Evolutionary conservation across 2,888 invertebrate species (phyloP).

Genomic region (Acleris literana): DNA sequence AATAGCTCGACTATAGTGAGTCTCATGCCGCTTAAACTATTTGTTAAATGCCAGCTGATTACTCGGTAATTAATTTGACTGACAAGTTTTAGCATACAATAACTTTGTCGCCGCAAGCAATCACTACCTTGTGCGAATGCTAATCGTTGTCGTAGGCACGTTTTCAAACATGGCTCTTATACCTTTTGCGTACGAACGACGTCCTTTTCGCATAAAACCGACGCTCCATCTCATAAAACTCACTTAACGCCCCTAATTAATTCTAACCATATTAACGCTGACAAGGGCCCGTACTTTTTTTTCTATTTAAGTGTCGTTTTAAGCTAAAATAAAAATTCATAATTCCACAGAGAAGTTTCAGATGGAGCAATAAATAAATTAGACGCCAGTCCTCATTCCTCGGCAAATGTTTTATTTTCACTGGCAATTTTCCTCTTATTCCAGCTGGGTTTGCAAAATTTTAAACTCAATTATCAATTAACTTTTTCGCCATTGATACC

Average conservation of each 20-base stretch:
- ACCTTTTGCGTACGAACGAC: neutral
- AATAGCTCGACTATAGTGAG: too few relatives aligned
- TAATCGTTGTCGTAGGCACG: neutral
- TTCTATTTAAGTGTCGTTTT: constrained; percentile 41
- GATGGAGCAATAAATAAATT: constrained; percentile 34
- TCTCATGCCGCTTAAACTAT: too few relatives aligned
- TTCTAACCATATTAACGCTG: constrained; percentile 55
- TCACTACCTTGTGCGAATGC: too few relatives aligned
- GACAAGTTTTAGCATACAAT: too few relatives aligned
- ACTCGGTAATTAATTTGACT: too few relatives aligned
- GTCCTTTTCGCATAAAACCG: neutral
- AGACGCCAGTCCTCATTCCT: constrained; percentile 15
- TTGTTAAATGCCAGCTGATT: too few relatives aligned
- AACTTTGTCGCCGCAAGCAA: too few relatives aligned
- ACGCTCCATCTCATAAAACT: constrained; percentile 49
- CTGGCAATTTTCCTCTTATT: constrained; percentile 9
- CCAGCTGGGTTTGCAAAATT: constrained; percentile 15
- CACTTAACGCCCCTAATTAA: constrained; percentile 58
- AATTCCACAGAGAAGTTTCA: constrained; percentile 24
- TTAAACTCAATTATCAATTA: constrained; percentile 29
- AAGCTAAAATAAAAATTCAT: constrained; percentile 29
- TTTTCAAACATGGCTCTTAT: neutral
- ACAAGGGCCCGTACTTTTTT: constrained; percentile 44
- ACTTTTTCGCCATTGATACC: constrained; percentile 14
- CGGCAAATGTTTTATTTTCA: constrained; percentile 25